Conservation (phyloP, 2,113 vertebrate genomes). For the Festucalex cinctus region DNA sequence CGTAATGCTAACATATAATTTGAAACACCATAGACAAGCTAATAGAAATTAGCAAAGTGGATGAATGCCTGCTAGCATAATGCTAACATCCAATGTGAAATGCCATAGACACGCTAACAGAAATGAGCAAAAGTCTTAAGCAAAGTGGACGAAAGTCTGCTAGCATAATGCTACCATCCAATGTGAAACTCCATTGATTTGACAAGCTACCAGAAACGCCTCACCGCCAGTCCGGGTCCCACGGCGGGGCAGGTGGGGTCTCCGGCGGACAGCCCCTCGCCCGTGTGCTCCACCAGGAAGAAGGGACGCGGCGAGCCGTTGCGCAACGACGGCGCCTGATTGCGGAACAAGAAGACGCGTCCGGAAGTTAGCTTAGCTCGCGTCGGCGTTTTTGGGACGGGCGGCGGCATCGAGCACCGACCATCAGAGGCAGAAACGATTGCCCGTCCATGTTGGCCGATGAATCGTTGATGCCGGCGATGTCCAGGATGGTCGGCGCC, state of each 20-base stretch:
- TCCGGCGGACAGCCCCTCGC: slow-evolving; percentile 58
- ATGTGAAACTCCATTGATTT: too few relatives aligned
- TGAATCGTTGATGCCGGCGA: slow-evolving; percentile 68
- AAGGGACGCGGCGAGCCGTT: slow-evolving; percentile 64
- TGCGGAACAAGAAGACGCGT: background rate
- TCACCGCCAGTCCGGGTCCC: slow-evolving; percentile 74
- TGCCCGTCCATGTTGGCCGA: slow-evolving; percentile 69
- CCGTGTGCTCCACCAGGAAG: slow-evolving; percentile 76
- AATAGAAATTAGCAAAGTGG: too few relatives aligned
- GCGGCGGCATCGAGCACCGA: slow-evolving; percentile 32
- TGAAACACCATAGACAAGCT: too few relatives aligned
- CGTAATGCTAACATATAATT: too few relatives aligned
- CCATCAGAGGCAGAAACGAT: slow-evolving; percentile 77
- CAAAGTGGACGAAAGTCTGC: too few relatives aligned
- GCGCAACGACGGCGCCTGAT: slow-evolving; percentile 65
- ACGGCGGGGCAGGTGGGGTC: slow-evolving; percentile 73
- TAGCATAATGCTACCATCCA: too few relatives aligned
- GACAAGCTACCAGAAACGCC: slow-evolving; percentile 21
- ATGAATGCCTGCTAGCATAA: too few relatives aligned
- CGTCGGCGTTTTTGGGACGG: background rate
- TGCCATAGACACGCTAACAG: too few relatives aligned
- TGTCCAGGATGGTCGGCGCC: slow-evolving; percentile 75
- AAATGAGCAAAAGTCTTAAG: too few relatives aligned
- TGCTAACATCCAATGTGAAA: too few relatives aligned
- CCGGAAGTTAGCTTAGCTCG: background rate